Evolutionary conservation across 2,113 vertebrate species (phyloP), one percentile per base, ranked within the genome.

Genomic region (Eudyptes chrysolophus): DNA sequence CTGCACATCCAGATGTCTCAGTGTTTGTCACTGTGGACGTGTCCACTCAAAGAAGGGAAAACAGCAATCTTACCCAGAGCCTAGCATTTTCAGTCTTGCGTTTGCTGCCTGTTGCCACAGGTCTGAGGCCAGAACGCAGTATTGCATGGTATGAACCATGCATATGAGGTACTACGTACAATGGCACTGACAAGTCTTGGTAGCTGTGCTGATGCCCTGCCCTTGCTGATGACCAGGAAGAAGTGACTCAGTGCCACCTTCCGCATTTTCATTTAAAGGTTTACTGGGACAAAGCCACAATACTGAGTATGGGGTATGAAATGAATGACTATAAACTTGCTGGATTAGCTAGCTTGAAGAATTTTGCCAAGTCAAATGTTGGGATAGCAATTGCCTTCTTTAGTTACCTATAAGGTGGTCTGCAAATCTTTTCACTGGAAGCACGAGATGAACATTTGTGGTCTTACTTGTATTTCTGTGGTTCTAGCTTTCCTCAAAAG

Each of bases 81-180:
- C 36, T 66, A 49, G 1, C 15, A 11, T 62, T 71, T 77, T 25
- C 54, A 42, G 24, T 15, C 49, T n/a, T 83, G n/a, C 11, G 51
- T 32, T 62, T 69, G 9, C 30, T 52, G 12, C 15, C 72, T 64
- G 18, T 34, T 82, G 26, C 44, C 69, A 62, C 34, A 84, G 26
- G 17, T 84, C n/a, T 13, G 30, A 57, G 18, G 30, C 3, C 26
- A 57, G 34, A 66, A 61, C 21, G 34, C 29, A 16, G 11, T 29
- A n/a, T 16, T 48, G 38, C 7, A 18, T 3, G 36, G 14, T 49
- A n/a, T 7, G 3, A 10, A 3, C 26, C 34, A 24, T 2, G 0
- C 9, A 5, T 4, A 7, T 19, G 16, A 25, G 21, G 8, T 21
- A 6, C n/a, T n/a, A 13, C 0, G 2, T 13, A 24, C 26, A 40